phyloP scores from a whole-genome alignment of 2,797 vertebrate species.

The Borostomias antarcticus region DNA sequence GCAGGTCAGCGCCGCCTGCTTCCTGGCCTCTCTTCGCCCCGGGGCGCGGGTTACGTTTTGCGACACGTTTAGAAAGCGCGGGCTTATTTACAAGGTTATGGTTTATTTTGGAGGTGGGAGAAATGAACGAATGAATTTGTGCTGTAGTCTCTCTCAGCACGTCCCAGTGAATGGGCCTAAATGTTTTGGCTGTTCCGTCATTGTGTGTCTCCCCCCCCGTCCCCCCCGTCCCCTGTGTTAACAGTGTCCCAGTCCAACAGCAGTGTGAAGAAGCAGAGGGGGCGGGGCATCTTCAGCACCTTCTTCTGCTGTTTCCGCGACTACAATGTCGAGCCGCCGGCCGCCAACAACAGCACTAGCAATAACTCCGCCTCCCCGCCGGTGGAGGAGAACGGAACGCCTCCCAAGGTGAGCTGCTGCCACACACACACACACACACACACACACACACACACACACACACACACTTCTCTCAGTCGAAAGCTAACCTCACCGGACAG shows the following conservation, averaged over 20 bases:
- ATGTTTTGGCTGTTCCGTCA: no score
- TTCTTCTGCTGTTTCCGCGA: slow-evolving; percentile 97
- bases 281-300: slow-evolving; percentile 91
- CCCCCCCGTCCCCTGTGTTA: no score
- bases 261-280: slow-evolving; percentile 94
- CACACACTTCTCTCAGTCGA: no score
- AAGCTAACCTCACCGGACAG: neutral
- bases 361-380: slow-evolving; percentile 84
- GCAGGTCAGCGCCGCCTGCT: slow-evolving; percentile 22
- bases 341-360: slow-evolving; percentile 81
- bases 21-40: neutral
- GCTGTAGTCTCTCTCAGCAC: no score
- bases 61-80: no score
- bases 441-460: neutral
- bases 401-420: slow-evolving; percentile 85
- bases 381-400: slow-evolving; percentile 94
- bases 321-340: slow-evolving; percentile 90
- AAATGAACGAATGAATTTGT: no score
- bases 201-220: neutral
- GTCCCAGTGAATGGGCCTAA: no score
- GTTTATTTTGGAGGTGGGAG: no score
- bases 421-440: slow-evolving; percentile 8
- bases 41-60: neutral
- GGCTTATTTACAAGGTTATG: no score
- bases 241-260: slow-evolving; percentile 90